Evolutionary conservation across 2,888 invertebrate species (phyloP).

Genomic region (Sipha maydis): DNA sequence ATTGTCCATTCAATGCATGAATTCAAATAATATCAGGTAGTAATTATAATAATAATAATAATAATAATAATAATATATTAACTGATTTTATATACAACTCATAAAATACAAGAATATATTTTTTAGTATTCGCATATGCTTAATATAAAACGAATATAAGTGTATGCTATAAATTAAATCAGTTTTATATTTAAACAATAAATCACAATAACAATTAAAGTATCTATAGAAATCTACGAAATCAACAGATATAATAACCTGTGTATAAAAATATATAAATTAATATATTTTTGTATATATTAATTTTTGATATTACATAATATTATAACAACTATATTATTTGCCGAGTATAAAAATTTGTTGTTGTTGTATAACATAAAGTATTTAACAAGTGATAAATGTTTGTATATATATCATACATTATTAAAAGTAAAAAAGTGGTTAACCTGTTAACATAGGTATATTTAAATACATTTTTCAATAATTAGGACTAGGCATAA

Average conservation of each 20-base stretch:
- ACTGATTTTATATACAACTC: conserved; percentile 47
- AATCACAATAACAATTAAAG: conserved; percentile 60
- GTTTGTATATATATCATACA: conserved; percentile 46
- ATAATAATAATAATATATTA: conserved; percentile 43
- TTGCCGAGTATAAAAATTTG: conserved; percentile 48
- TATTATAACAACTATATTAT: conserved; percentile 51
- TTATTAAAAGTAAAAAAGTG: conserved; percentile 31
- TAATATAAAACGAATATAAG: conserved; percentile 28
- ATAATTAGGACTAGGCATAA: conserved; percentile 52
- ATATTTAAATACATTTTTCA: conserved; percentile 41
- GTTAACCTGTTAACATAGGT: conserved; percentile 58
- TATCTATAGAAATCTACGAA: conserved; percentile 50
- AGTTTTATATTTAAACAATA: conserved; percentile 54
- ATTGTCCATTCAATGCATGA: conserved; percentile 30
- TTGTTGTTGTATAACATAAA: conserved; percentile 49
- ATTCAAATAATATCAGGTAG: conserved; percentile 39
- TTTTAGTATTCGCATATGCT: conserved; percentile 27
- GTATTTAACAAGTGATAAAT: conserved; percentile 58
- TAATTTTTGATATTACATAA: conserved; percentile 41
- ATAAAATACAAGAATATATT: conserved; percentile 53
- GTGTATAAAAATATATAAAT: conserved; percentile 60
- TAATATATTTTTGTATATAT: conserved; percentile 47
- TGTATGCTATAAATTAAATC: conserved; percentile 51
- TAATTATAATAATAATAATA: conserved; percentile 29
- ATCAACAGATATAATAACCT: conserved; percentile 54